A percentile compares a stretch with the other conserved stretches of the same genome.
phyloP scores from a whole-genome alignment of 1,140 invertebrate genomes.

The Papilio aristodemus region DNA sequence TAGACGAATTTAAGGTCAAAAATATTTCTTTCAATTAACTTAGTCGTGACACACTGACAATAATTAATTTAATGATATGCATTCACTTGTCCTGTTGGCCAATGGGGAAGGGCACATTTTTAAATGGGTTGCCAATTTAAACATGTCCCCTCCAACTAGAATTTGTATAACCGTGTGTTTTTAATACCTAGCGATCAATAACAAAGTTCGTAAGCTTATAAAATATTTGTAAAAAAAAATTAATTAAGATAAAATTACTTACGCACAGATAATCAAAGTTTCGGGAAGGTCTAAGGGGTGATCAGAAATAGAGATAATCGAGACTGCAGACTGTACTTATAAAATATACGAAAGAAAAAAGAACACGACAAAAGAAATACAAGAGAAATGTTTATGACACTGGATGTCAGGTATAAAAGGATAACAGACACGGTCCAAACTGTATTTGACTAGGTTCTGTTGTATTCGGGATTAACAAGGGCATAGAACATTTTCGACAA shows the following conservation, averaged over 20 bases:
- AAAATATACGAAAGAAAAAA: not conserved
- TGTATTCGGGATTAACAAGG: slow-evolving; percentile 24
- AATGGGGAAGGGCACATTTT: too few species aligned
- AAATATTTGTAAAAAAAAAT: not conserved
- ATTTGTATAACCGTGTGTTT: too few species aligned
- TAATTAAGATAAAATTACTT: slow-evolving; percentile 7
- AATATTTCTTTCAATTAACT: too few species aligned
- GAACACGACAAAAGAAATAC: not conserved
- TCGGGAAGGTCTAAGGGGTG: not conserved
- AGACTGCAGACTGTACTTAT: not conserved
- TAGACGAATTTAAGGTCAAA: too few species aligned
- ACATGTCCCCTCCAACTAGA: too few species aligned
- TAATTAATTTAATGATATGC: too few species aligned
- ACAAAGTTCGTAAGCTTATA: not conserved
- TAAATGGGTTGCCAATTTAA: too few species aligned
- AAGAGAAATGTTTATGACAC: slow-evolving; percentile 3
- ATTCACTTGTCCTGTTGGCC: too few species aligned
- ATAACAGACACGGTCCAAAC: slow-evolving; percentile 5
- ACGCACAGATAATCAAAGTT: not conserved
- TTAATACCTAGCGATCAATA: too few species aligned
- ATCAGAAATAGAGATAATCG: not conserved
- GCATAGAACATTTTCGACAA: slow-evolving; percentile 19
- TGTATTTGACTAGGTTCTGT: slow-evolving; percentile 26
- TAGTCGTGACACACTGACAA: too few species aligned
- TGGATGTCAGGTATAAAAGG: slow-evolving; percentile 10